These are phyloP conservation scores for Xiphydria camelus DNA, from an alignment of 2,888 invertebrate species.

Conservation along the genomic window DNA sequence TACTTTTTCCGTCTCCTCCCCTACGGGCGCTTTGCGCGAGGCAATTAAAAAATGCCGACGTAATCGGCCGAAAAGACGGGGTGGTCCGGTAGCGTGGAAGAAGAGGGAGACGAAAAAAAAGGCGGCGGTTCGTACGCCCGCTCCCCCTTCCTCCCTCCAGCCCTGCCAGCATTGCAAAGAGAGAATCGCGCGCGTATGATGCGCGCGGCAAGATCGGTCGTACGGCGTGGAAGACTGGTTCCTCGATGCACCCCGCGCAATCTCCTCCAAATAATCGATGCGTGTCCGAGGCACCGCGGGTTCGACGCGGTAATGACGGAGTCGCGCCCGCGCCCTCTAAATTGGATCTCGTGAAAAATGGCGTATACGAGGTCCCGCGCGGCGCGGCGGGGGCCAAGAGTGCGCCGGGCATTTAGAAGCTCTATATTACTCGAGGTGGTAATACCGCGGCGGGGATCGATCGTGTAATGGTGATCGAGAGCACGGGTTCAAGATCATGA, in stretches of 20 bases:
- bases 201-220: slow-evolving; percentile 33
- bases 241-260: not conserved
- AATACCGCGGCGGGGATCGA: slow-evolving; percentile 12
- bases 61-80: slow-evolving; percentile 13
- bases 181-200: slow-evolving; percentile 32
- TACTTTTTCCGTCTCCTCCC: not conserved
- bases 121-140: slow-evolving; percentile 16
- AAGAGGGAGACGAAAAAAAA: not conserved
- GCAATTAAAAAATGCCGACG: slow-evolving; percentile 32
- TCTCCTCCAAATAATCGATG: slow-evolving; percentile 43
- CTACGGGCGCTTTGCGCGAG: slow-evolving; percentile 3
- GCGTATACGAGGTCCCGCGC: not conserved
- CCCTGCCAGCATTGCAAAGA: slow-evolving; percentile 32
- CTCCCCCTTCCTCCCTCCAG: too few relatives aligned
- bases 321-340: slow-evolving; percentile 7
- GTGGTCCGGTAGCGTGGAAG: not conserved
- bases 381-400: not conserved
- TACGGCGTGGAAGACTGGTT: slow-evolving; percentile 2
- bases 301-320: slow-evolving; percentile 40
- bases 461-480: slow-evolving; percentile 15
- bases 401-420: slow-evolving; percentile 8
- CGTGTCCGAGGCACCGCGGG: slow-evolving; percentile 33
- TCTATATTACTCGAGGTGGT: slow-evolving; percentile 8
- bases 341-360: slow-evolving; percentile 18
- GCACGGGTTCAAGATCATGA: slow-evolving; percentile 18